These are phyloP conservation scores for Trididemnum miniatum DNA, from an alignment of 23 tunicate species.

Conservation along the genomic window DNA sequence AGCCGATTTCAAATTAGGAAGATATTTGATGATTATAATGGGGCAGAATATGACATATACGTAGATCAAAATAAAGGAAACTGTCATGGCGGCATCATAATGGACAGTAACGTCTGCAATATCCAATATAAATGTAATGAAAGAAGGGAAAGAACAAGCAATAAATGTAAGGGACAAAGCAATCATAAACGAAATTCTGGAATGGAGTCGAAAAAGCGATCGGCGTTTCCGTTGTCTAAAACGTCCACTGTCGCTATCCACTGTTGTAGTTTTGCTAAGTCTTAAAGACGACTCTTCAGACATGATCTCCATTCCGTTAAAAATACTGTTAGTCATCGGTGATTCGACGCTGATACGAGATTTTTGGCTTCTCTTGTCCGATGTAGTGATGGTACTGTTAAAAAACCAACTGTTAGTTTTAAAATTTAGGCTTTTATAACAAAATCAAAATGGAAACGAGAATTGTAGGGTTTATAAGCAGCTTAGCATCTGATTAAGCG, in stretches of 20 bases:
- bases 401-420: no score
- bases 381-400: no score
- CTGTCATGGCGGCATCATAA: slow-evolving; percentile 14
- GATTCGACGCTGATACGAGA: background rate
- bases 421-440: no score
- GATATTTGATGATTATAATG: slow-evolving; percentile 43
- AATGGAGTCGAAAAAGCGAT: slow-evolving; percentile 5
- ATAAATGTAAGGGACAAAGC: slow-evolving; percentile 24
- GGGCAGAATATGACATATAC: slow-evolving; percentile 65
- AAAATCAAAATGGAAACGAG: no score
- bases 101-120: background rate
- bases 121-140: slow-evolving; percentile 25
- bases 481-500: no score
- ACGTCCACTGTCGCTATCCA: background rate
- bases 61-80: slow-evolving; percentile 20
- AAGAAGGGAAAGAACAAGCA: slow-evolving; percentile 19
- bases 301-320: background rate
- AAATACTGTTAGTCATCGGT: background rate
- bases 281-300: background rate
- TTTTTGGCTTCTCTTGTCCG: background rate
- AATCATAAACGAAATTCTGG: slow-evolving; percentile 39
- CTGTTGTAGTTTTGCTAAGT: background rate
- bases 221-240: background rate
- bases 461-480: no score
- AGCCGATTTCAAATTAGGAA: slow-evolving; percentile 62